Evolutionary conservation across 1,140 invertebrate genomes (phyloP).

Genomic region (Drosophila guanche): DNA sequence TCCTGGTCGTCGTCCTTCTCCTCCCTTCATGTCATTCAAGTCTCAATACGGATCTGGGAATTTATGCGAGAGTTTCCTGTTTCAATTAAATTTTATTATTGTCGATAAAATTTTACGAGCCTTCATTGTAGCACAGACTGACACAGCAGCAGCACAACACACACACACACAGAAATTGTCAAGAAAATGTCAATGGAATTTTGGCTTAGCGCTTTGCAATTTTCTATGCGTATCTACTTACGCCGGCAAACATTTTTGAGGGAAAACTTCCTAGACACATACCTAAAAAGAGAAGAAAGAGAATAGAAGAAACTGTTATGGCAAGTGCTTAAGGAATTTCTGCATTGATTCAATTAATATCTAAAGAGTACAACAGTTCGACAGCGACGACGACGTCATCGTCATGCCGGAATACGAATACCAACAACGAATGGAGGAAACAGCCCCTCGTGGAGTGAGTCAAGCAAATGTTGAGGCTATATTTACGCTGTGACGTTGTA

Average conservation of each 20-base stretch:
- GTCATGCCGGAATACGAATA: background rate
- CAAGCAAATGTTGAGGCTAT: conserved; percentile 25
- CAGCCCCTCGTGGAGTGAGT: conserved; percentile 23
- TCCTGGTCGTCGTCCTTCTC: conserved; percentile 26
- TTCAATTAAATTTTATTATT: conserved; percentile 82
- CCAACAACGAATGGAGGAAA: conserved; percentile 25
- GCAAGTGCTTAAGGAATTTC: conserved; percentile 46
- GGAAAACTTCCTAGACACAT: conserved; percentile 24
- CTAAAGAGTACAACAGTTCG: conserved; percentile 14
- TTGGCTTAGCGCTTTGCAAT: conserved; percentile 7
- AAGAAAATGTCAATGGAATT: conserved; percentile 65
- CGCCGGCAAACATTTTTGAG: conserved; percentile 11
- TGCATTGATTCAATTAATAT: conserved; percentile 53
- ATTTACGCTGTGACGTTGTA: conserved; percentile 56
- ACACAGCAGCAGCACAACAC: conserved; percentile 5
- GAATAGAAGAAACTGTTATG: conserved; percentile 14
- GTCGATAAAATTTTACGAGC: conserved; percentile 76
- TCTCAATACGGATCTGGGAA: conserved; percentile 53
- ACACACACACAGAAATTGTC: conserved; percentile 63
- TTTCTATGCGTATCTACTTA: conserved; percentile 18
- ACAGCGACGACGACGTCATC: background rate
- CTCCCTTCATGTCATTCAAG: conserved; percentile 42
- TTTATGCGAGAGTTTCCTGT: conserved; percentile 81
- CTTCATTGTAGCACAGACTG: conserved; percentile 57
- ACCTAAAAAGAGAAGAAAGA: conserved; percentile 7